Evolutionary conservation across 2,888 invertebrate genomes (phyloP), one percentile per base, ranked within the genome.

Genomic region (Mechanitis messenoides): DNA sequence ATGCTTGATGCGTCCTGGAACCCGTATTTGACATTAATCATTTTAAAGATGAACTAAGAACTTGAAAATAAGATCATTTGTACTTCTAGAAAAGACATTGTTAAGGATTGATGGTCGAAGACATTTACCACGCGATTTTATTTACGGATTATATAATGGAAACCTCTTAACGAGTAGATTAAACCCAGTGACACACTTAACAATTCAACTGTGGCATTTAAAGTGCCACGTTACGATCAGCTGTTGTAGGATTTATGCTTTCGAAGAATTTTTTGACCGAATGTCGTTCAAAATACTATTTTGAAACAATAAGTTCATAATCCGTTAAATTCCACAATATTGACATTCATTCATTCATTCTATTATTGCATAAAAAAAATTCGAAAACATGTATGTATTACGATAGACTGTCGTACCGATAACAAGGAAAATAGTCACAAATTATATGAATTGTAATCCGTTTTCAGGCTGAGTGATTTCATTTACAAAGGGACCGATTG

Each of bases 401-500:
- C 31, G 31, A 28, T 31, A 20, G 20, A 20, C 20, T 20, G 20
- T 20, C 20, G 20, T 20, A 20, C 20, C 20, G 6, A 47, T 28
- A 28, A 47, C 6, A 47, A 12, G 31, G 31, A 31, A 31, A 50
- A 50, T 50, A 50, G 50, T 50, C 31, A 50, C 50, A 50, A 50
- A 50, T n/a, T 50, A 31, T 50, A 50, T 50, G 50, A 50, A 50
- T 50, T 55, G 47, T 50, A 38, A 55, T 38, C 55, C 55, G 20
- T 35, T 55, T 45, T 35, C 45, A 45, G 20, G 33, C 4, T 42
- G 75, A 81, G 78, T 79, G 81, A 84, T 81, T 79, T 77, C 77
- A 78, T 83, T 84, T 78, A 74, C 72, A 70, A 72, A 73, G 72
- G 73, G 75, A 74, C 79, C 80, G 81, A 83, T 81, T 76, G 81